phyloP scores from a whole-genome alignment of 1,140 invertebrate genomes.

The Hydropsyche tenuis region DNA sequence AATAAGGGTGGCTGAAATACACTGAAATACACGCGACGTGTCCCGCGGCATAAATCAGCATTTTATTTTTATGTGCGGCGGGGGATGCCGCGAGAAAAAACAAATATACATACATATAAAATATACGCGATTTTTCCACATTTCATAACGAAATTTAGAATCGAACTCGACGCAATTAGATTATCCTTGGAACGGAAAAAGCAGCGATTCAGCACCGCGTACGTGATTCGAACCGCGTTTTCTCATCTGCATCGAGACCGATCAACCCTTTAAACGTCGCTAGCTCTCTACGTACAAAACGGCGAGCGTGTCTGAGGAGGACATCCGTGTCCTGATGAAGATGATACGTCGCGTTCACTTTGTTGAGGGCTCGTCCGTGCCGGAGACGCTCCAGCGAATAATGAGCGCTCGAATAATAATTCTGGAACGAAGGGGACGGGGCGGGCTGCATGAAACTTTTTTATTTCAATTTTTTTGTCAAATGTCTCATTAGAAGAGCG shows the following conservation, averaged over 20 bases:
- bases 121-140: background rate
- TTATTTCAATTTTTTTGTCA: constrained; percentile 13
- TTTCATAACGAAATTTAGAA: too few relatives aligned
- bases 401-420: constrained; percentile 34
- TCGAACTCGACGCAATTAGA: too few relatives aligned
- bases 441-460: constrained; percentile 25
- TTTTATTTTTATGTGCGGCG: constrained; percentile 42
- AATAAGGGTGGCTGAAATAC: constrained; percentile 30
- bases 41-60: constrained; percentile 49
- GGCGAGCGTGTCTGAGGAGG: background rate
- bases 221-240: background rate
- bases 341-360: constrained; percentile 31
- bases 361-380: constrained; percentile 5
- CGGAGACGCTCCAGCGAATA: constrained; percentile 14
- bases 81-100: constrained; percentile 7
- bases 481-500: constrained; percentile 27
- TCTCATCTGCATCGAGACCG: background rate
- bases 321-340: constrained; percentile 6
- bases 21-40: constrained; percentile 43
- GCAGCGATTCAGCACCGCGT: too few relatives aligned
- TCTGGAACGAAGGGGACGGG: background rate
- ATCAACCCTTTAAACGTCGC: background rate
- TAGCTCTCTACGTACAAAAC: background rate
- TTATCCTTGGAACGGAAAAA: too few relatives aligned
- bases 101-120: background rate